Base-by-base conservation (phyloP, 2,888 invertebrate genomes). In the Anticlea derivata region DNA sequence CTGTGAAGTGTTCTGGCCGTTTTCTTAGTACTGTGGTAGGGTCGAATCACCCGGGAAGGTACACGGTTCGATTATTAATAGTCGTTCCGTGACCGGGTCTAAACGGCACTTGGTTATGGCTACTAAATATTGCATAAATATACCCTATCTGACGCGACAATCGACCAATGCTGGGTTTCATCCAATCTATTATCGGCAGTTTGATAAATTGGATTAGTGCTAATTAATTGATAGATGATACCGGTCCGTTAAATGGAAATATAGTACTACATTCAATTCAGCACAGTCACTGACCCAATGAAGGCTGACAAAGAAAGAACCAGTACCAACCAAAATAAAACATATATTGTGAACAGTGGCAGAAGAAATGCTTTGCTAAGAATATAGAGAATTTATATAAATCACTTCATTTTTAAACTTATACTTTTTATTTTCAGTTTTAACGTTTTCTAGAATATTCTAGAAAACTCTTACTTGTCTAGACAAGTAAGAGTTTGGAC, bases 61-160 rank as follows among this genome's bases (percentile, higher is more conserved):
- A 75, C 70, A 66, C 61, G 65, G 63, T 61, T 64, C 62, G 66
- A 71, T 81, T 83, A 85, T 84, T 83, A 83, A 85, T 86, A 79
- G 81, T 76, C 68, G 65, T 69, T 68, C 70, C 74, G 71, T 73
- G 74, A 75, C 60, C 65, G 58, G 60, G 65, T 64, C 69, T 73
- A 73, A 78, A 75, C 71, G 70, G 44, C 48, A 44, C 66, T 65
- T 51, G 61, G 66, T 66, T 68, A 70, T 67, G 58, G 48, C 44
- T 66, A 71, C 68, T 70, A 75, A 77, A 80, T 73, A 74, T 73
- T 72, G 68, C 71, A 71, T 61, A 70, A 71, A 75, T 73, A 67
- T 62, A 68, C 65, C 65, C 66, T 64, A 58, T 64, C 64, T 60
- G 64, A 65, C 66, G 58, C 37, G 45, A 57, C 57, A 60, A 52